Conservation (phyloP, 1,140 invertebrate genomes). For the Pinna nobilis region DNA sequence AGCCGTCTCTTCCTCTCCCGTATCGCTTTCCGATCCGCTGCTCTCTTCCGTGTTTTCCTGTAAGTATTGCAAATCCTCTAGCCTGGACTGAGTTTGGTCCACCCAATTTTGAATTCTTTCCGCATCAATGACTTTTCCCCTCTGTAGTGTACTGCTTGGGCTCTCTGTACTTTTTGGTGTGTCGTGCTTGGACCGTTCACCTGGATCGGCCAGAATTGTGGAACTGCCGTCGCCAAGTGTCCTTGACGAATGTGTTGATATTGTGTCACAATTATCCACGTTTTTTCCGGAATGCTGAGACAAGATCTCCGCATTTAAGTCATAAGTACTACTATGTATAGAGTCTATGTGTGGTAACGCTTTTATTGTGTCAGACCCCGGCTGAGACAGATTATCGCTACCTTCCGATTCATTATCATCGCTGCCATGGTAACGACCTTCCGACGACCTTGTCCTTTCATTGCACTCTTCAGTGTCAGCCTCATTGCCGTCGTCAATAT, state of each 20-base stretch:
- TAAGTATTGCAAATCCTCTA: conserved; percentile 28
- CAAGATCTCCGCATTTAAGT: conserved; percentile 64
- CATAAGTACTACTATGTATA: conserved; percentile 62
- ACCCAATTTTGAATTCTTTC: conserved; percentile 54
- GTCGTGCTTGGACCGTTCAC: conserved; percentile 27
- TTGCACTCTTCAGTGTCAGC: conserved; percentile 64
- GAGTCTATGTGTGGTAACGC: conserved; percentile 69
- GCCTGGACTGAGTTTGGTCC: conserved; percentile 38
- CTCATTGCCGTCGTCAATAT: conserved; percentile 57
- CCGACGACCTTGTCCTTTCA: conserved; percentile 9
- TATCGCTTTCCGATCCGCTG: conserved; percentile 14
- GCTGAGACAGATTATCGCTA: conserved; percentile 23
- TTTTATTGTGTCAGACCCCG: conserved; percentile 35
- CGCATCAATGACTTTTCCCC: conserved; percentile 48
- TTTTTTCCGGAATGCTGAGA: conserved; percentile 69
- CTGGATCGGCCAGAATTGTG: conserved; percentile 34
- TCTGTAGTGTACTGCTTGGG: conserved; percentile 34
- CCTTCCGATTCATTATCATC: conserved; percentile 23
- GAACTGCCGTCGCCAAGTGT: conserved; percentile 60
- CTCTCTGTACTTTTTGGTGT: conserved; percentile 43
- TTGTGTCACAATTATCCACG: conserved; percentile 59
- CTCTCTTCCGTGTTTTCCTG: conserved; percentile 31
- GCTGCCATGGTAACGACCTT: conserved; percentile 30
- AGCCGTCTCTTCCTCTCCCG: conserved; percentile 25
- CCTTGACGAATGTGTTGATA: conserved; percentile 66